Base-by-base conservation (phyloP, 2,797 vertebrate species). In the Schizopygopsis malacanthus region DNA sequence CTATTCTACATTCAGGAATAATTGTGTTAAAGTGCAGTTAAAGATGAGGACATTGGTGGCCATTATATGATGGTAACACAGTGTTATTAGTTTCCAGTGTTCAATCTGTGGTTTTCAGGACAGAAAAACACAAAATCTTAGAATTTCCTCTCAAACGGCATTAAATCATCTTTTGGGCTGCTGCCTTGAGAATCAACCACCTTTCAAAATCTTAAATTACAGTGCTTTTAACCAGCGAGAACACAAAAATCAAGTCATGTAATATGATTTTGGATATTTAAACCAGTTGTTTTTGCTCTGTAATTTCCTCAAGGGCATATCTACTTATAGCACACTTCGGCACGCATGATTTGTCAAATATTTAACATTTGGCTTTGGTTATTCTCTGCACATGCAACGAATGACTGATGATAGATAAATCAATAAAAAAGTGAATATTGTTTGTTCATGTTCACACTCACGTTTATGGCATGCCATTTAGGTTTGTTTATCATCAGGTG, bases 21-120 rank as follows among this genome's bases (percentile, higher is more conserved):
- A 90, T 91, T 89, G 89, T 93, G 89, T 92, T 93, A 85, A 89
- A 88, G 81, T 83, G 75, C 91, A 92, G 94, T 94, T 92, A 90
- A 77, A 90, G 90, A 92, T 93, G 89, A 91, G 92, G 88, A 92
- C 91, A 89, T 87, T 92, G 89, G 86, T 93, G 90, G 93, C 90
- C 91, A 91, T 93, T 87, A 90, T 92, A 92, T 92, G 92, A 93
- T 91, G 86, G 89, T 84, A 78, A 86, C 82, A 90, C 73, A 33
- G 82, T 86, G 65, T 83, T 76, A 50, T 87, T 87, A 79, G 79
- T 77, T 76, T 73, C 63, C 83, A 61, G 73, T 84, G 61, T 71
- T 82, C 83, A 83, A 75, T 50, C 75, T 84, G 82, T 83, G 87
- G 86, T 61, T 70, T 75, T 37, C 59, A 56, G 59, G 43, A 63